A percentile compares a stretch with the other conserved stretches of the same genome.
Evolutionary conservation across 2,797 vertebrate species (phyloP).

Genomic region (Melanotaenia maccullochi): DNA sequence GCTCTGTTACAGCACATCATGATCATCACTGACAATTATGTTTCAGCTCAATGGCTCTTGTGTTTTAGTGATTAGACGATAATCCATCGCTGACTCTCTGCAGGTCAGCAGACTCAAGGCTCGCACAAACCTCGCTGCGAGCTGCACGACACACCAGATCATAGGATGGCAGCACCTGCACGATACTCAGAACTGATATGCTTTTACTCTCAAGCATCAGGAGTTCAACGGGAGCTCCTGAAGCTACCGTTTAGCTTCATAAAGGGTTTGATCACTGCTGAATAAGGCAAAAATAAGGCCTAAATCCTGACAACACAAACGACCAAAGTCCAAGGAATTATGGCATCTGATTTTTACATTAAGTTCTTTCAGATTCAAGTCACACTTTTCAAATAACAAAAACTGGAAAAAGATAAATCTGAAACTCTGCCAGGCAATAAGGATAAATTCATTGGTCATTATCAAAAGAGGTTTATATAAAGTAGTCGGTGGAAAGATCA

Average conservation of each 20-base stretch:
- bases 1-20: constrained; percentile 36
- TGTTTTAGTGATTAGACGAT: constrained; percentile 51
- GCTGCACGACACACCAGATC: constrained; percentile 13
- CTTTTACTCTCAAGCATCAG: constrained; percentile 24
- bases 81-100: constrained; percentile 22
- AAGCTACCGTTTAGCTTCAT: neutral
- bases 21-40: constrained; percentile 41
- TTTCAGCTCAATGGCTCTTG: constrained; percentile 49
- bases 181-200: constrained; percentile 1
- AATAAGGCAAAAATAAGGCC: neutral
- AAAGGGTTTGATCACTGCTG: neutral
- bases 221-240: neutral
- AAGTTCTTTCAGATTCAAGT: neutral
- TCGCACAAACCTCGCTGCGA: neutral
- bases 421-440: too few relatives aligned
- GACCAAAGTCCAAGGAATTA: too few relatives aligned
- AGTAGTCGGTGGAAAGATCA: neutral
- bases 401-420: too few relatives aligned
- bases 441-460: too few relatives aligned
- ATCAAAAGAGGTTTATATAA: neutral
- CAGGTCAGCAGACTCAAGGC: constrained; percentile 37
- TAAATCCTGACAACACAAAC: too few relatives aligned
- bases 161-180: neutral
- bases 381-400: neutral
- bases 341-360: neutral